Evolutionary conservation across 2,797 vertebrate genomes (phyloP).

Genomic region (Neosalanx taihuensis): DNA sequence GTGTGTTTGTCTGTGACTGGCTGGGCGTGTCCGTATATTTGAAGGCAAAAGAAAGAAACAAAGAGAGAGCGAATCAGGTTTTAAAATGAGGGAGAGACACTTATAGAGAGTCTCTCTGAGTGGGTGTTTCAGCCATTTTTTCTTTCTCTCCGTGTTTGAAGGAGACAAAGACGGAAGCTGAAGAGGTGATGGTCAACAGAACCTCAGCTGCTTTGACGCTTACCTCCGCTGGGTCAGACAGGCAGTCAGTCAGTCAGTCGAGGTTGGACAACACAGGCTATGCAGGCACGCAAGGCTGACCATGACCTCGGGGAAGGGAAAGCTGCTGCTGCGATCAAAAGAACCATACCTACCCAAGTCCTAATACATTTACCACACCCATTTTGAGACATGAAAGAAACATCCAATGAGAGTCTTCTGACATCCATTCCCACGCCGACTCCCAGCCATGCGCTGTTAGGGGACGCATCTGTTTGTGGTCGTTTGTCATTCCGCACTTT

Average conservation of each 20-base stretch:
- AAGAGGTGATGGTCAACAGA: slow-evolving; percentile 59
- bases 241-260: too few species aligned
- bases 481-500: too few species aligned
- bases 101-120: background rate
- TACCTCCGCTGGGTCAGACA: slow-evolving; percentile 47
- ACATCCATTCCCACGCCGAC: background rate
- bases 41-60: background rate
- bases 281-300: slow-evolving; percentile 9
- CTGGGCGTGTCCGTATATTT: slow-evolving; percentile 22
- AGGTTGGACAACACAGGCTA: too few species aligned
- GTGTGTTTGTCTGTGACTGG: slow-evolving; percentile 25
- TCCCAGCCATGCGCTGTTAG: background rate
- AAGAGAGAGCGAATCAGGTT: background rate
- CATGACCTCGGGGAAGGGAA: slow-evolving; percentile 42
- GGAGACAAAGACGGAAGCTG: slow-evolving; percentile 63
- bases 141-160: background rate
- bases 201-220: slow-evolving; percentile 33
- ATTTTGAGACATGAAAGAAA: background rate
- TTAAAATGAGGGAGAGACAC: background rate
- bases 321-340: slow-evolving; percentile 4
- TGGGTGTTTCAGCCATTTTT: background rate
- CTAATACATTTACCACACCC: background rate
- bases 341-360: background rate
- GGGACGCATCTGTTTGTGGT: background rate
- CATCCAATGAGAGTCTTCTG: background rate